phyloP scores from a whole-genome alignment of 1,140 invertebrate genomes.

The Euura saliciscinereae region DNA sequence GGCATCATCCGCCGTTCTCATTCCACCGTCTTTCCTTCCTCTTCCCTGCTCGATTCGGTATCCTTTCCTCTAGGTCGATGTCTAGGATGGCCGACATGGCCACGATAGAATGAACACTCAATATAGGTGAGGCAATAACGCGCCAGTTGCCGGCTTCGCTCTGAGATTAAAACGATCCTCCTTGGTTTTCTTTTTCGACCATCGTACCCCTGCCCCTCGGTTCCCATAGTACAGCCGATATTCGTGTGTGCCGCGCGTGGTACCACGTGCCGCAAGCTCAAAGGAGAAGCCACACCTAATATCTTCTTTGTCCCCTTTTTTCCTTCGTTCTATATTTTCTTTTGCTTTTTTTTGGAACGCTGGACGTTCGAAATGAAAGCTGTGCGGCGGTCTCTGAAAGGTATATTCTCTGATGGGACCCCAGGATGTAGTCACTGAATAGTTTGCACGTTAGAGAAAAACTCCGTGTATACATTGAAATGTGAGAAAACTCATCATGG shows the following conservation, averaged over 20 bases:
- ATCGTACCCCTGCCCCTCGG: neutral
- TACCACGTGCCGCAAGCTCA: constrained; percentile 1
- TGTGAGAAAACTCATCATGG: too few relatives aligned
- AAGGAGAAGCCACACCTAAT: constrained; percentile 3
- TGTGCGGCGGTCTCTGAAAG: too few relatives aligned
- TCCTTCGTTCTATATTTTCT: neutral
- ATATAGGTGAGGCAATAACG: constrained; percentile 7
- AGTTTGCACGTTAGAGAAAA: too few relatives aligned
- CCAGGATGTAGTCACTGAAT: too few relatives aligned
- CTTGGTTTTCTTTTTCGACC: neutral
- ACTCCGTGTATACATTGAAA: too few relatives aligned
- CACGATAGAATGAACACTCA: constrained; percentile 7
- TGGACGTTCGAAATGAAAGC: neutral
- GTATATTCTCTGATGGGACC: too few relatives aligned
- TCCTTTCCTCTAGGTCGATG: neutral
- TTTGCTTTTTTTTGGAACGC: neutral
- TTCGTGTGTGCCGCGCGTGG: neutral
- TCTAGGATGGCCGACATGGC: neutral
- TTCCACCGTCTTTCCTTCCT: neutral
- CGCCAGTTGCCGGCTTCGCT: neutral
- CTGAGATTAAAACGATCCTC: constrained; percentile 7
- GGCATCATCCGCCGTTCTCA: neutral
- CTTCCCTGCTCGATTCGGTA: neutral
- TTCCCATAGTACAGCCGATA: neutral
- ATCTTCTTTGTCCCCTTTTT: neutral